phyloP scores from a whole-genome alignment of 2,797 vertebrate species.

The Melanotaenia trifasciata region DNA sequence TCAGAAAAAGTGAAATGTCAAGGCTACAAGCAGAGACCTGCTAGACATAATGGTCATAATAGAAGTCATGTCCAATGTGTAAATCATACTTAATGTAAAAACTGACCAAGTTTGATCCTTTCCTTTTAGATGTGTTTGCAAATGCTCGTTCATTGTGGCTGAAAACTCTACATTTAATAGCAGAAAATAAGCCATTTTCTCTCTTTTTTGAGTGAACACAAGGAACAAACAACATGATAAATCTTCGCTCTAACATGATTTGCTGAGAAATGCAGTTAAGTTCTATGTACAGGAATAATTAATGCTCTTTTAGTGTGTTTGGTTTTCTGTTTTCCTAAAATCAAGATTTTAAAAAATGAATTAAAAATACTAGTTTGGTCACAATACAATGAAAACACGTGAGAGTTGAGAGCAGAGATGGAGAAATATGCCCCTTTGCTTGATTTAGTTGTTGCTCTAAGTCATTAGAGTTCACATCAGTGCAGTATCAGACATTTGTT shows the following conservation, averaged over 20 bases:
- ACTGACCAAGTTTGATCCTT: background rate
- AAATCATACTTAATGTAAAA: slow-evolving; percentile 10
- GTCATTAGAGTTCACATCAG: slow-evolving; percentile 67
- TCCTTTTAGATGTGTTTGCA: slow-evolving; percentile 10
- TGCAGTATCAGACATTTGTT: slow-evolving; percentile 66
- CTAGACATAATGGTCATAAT: slow-evolving; percentile 68
- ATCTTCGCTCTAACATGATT: slow-evolving; percentile 38
- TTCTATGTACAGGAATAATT: slow-evolving; percentile 73
- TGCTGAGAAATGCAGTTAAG: slow-evolving; percentile 53
- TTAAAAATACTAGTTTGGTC: slow-evolving; percentile 44
- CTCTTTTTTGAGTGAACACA: slow-evolving; percentile 15
- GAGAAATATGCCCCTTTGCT: slow-evolving; percentile 13
- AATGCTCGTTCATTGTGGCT: background rate
- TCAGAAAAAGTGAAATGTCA: slow-evolving; percentile 41
- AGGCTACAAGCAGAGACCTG: slow-evolving; percentile 79
- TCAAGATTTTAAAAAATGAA: background rate
- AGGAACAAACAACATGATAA: slow-evolving; percentile 25
- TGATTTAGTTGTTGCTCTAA: slow-evolving; percentile 18
- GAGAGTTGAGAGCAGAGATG: slow-evolving; percentile 14
- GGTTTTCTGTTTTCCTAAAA: slow-evolving; percentile 30
- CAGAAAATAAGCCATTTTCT: background rate
- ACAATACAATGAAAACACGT: slow-evolving; percentile 20
- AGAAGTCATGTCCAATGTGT: slow-evolving; percentile 46
- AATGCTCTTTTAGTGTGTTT: slow-evolving; percentile 32
- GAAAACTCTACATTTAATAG: background rate